phyloP scores from a whole-genome alignment of 2,888 invertebrate species.

The Leucophenga montana region DNA sequence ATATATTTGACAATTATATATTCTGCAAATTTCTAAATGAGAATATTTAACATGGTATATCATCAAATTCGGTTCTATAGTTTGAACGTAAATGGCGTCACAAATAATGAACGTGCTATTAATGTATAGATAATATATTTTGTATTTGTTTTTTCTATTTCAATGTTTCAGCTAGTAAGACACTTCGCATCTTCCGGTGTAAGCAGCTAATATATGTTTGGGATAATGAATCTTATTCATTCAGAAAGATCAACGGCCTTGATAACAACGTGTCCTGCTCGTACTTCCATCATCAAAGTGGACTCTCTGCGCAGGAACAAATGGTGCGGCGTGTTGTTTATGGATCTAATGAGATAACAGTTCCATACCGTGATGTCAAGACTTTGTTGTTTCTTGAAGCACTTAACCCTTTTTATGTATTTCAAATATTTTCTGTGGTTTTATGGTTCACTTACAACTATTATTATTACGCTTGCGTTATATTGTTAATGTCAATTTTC shows the following conservation, averaged over 20 bases:
- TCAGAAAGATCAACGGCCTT: slow-evolving; percentile 82
- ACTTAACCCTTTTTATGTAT: slow-evolving; percentile 95
- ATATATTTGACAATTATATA: too few species aligned
- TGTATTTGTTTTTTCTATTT: too few species aligned
- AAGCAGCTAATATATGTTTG: slow-evolving; percentile 90
- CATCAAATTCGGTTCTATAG: too few species aligned
- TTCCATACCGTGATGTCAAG: slow-evolving; percentile 83
- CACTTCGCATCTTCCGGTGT: slow-evolving; percentile 82
- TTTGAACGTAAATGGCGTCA: too few species aligned
- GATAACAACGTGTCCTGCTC: slow-evolving; percentile 75
- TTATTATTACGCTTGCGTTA: slow-evolving; percentile 90
- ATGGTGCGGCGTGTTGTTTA: slow-evolving; percentile 81
- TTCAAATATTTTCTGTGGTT: slow-evolving; percentile 91
- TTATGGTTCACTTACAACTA: slow-evolving; percentile 94
- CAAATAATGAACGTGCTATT: too few species aligned
- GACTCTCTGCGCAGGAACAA: slow-evolving; percentile 64
- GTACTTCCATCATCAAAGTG: slow-evolving; percentile 70
- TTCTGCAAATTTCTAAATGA: too few species aligned
- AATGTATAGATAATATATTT: too few species aligned
- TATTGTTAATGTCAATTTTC: slow-evolving; percentile 86
- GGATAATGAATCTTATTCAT: slow-evolving; percentile 81
- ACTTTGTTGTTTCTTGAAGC: slow-evolving; percentile 86
- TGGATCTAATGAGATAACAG: slow-evolving; percentile 87
- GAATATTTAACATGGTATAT: too few species aligned
- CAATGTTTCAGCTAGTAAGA: slow-evolving; percentile 76